Percentiles rank a stretch among this genome's conserved stretches.
Evolutionary conservation across 2,797 vertebrate genomes (phyloP).

Genomic region (Eurystomus glaucurus): DNA sequence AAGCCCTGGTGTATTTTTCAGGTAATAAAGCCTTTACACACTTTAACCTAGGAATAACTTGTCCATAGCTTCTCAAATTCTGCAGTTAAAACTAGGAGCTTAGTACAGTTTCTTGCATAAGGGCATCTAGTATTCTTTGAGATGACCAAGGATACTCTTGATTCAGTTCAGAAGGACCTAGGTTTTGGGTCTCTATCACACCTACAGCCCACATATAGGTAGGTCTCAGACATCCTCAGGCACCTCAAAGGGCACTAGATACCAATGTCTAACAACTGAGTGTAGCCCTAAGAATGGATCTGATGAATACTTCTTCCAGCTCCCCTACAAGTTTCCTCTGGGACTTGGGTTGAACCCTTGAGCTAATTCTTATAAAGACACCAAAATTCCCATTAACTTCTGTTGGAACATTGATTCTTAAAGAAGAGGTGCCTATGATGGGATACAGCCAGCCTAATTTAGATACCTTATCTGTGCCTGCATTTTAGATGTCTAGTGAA

Average conservation of each 20-base stretch:
- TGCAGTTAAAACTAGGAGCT: neutral
- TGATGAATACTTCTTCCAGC: neutral
- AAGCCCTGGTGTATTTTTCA: neutral
- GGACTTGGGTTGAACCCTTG: neutral
- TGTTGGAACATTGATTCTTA: neutral
- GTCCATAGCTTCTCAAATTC: neutral
- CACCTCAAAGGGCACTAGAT: neutral
- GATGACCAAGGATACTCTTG: neutral
- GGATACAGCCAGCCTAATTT: constrained; percentile 12
- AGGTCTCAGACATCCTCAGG: neutral
- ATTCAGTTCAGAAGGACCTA: neutral
- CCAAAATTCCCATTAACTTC: neutral
- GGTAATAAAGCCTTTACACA: neutral
- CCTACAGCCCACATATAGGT: neutral
- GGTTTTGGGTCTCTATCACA: neutral
- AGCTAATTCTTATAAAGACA: neutral
- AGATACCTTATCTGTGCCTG: constrained; percentile 27
- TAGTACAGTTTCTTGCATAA: neutral
- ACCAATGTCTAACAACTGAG: neutral
- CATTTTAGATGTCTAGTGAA: constrained; percentile 24
- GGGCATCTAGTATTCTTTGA: neutral
- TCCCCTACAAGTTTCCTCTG: neutral
- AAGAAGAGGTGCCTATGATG: neutral
- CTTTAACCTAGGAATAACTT: neutral
- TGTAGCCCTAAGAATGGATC: neutral